Base-by-base conservation (phyloP, 2,888 invertebrate genomes). In the Chloroclystis v-ata region DNA sequence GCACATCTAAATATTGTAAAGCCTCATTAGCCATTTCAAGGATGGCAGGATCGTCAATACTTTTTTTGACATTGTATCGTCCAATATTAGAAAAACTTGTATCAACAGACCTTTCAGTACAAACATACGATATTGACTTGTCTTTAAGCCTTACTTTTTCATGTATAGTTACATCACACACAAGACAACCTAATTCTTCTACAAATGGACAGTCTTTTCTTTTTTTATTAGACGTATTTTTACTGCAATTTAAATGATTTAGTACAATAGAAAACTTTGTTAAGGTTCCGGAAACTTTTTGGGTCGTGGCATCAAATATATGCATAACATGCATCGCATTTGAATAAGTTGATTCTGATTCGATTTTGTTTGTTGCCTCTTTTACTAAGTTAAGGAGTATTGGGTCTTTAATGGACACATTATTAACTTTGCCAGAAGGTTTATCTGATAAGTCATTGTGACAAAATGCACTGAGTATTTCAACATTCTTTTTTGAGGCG, bases 391-490 rank as follows among this genome's bases (percentile, higher is more conserved):
- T 66, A 13, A 61, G 44, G 12, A 83, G 61, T 8, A 80, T 47
- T 14, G 68, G 72, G 56, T 82, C 82, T 48, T 78, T 52, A n/a
- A 61, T 32, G 26, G 72, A 58, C 42, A 83, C 54, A 25, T 16
- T 37, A 25, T 60, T 56, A 37, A 65, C 49, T 56, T 63, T 68
- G 10, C 62, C 58, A 9, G 61, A 33, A 20, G 35, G 48, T 26
- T 57, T 63, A 48, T 61, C 64, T 38, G 62, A 62, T 12, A 62
- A 50, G 40, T 77, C 81, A 14, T 82, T 72, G 41, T 82, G 78
- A 64, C 91, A 91, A 54, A 86, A 84, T 3, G 82, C 82, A 52
- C 81, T 86, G 4, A 89, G 54, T 10, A 91, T 72, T 61, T 84
- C 82, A 0, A 89, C 87, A 32, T 63, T 65, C 25, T 73, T 68